Evolutionary conservation across 2,113 vertebrate genomes (phyloP).

Genomic region (Rynchops niger): DNA sequence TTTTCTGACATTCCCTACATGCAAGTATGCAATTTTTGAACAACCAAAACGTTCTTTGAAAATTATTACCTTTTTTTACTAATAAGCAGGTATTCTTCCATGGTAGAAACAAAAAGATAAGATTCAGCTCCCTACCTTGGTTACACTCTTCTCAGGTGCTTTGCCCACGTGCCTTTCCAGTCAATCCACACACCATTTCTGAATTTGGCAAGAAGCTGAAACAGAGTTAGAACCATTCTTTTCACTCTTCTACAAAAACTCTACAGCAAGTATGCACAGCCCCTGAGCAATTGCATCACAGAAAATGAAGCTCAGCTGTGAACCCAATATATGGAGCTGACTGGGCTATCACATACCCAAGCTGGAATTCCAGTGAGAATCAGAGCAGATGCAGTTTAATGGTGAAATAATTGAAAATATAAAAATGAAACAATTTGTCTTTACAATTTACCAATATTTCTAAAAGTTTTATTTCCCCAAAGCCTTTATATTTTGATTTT

Average conservation of each 20-base stretch:
- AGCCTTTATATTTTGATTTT: neutral
- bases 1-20: neutral
- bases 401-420: slow-evolving; percentile 4
- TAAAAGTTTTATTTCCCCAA: neutral
- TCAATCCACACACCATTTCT: neutral
- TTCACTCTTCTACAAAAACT: neutral
- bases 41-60: neutral
- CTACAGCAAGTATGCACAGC: neutral
- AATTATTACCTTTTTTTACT: neutral
- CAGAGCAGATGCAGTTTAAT: neutral
- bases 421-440: neutral
- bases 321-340: neutral
- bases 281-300: neutral
- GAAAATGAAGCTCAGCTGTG: neutral
- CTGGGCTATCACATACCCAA: neutral
- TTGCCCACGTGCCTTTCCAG: neutral
- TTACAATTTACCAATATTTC: neutral
- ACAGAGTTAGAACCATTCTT: neutral
- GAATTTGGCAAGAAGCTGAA: neutral
- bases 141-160: neutral
- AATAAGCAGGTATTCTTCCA: neutral
- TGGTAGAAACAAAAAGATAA: neutral
- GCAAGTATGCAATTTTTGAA: neutral
- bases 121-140: neutral
- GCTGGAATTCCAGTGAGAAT: neutral